phyloP scores from a whole-genome alignment of 2,888 invertebrate genomes.

The Tupiocoris notatus region DNA sequence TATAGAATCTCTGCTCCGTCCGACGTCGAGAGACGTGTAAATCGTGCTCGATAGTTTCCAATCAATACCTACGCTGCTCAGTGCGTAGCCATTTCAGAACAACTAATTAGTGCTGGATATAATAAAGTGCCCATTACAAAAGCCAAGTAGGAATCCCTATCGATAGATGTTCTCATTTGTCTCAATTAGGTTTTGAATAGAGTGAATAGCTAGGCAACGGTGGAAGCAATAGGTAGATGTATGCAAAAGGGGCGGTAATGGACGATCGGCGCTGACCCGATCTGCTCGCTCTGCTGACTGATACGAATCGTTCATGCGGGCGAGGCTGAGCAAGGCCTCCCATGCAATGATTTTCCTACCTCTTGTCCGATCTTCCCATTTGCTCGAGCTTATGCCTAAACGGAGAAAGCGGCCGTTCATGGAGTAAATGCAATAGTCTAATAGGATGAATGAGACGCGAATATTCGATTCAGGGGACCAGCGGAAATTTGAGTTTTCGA shows the following conservation, averaged over 20 bases:
- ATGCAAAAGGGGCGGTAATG: not conserved
- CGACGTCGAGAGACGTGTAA: too few species aligned
- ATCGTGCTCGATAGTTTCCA: too few species aligned
- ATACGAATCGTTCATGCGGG: not conserved
- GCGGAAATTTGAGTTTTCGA: too few species aligned
- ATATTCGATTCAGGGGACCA: too few species aligned
- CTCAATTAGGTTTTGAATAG: constrained; percentile 28
- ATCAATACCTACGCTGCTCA: too few species aligned
- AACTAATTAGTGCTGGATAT: not conserved
- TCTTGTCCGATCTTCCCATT: not conserved
- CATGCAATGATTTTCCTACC: not conserved
- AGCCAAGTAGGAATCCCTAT: constrained; percentile 7
- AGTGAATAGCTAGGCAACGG: constrained; percentile 17
- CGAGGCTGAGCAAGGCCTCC: not conserved
- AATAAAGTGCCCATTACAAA: constrained; percentile 1
- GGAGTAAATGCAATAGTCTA: too few species aligned
- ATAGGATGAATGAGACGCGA: too few species aligned
- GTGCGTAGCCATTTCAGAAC: too few species aligned
- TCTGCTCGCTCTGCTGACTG: constrained; percentile 11
- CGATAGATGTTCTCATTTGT: constrained; percentile 12
- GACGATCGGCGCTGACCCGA: not conserved
- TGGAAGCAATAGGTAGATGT: constrained; percentile 7
- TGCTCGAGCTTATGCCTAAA: not conserved
- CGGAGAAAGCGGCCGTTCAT: not conserved
- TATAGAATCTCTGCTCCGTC: too few species aligned